These are phyloP conservation scores for Egretta garzetta DNA, from an alignment of 2,113 vertebrate genomes.

Conservation along the genomic window DNA sequence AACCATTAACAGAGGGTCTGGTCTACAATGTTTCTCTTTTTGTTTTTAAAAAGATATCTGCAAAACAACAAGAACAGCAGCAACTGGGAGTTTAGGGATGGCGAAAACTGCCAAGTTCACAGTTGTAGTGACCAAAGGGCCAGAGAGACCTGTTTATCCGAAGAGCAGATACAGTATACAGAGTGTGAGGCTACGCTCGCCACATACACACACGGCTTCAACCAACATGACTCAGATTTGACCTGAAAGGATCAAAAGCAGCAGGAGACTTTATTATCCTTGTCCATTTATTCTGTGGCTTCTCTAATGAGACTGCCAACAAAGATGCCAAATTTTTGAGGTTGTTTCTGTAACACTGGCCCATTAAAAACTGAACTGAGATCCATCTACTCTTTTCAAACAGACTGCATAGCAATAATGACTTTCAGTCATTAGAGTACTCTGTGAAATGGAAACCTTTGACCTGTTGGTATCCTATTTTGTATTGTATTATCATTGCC, in stretches of 20 bases:
- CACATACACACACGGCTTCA: conserved; percentile 9
- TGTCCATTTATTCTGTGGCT: conserved; percentile 69
- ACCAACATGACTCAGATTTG: conserved; percentile 46
- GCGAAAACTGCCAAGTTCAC: not conserved
- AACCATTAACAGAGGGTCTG: not conserved
- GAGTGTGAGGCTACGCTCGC: conserved; percentile 17
- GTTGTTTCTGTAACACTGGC: conserved; percentile 65
- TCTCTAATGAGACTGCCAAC: conserved; percentile 71
- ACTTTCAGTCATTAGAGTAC: conserved; percentile 69
- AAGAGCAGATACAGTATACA: not conserved
- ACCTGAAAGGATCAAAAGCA: conserved; percentile 62
- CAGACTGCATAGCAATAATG: conserved; percentile 68
- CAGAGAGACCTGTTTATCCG: conserved; percentile 45
- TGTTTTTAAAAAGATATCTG: conserved; percentile 32
- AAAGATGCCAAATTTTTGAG: conserved; percentile 74
- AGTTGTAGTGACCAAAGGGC: conserved; percentile 26
- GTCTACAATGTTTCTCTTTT: conserved; percentile 8
- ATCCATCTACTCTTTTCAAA: conserved; percentile 68
- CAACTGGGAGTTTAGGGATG: conserved; percentile 7
- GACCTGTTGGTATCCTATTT: conserved; percentile 69
- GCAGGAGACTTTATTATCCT: conserved; percentile 67
- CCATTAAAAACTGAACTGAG: conserved; percentile 70
- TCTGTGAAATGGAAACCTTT: conserved; percentile 71
- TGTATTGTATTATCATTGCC: conserved; percentile 70
- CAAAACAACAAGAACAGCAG: conserved; percentile 16